Evolutionary conservation across 2,888 invertebrate genomes (phyloP).

Genomic region (Protophormia terraenovae): DNA sequence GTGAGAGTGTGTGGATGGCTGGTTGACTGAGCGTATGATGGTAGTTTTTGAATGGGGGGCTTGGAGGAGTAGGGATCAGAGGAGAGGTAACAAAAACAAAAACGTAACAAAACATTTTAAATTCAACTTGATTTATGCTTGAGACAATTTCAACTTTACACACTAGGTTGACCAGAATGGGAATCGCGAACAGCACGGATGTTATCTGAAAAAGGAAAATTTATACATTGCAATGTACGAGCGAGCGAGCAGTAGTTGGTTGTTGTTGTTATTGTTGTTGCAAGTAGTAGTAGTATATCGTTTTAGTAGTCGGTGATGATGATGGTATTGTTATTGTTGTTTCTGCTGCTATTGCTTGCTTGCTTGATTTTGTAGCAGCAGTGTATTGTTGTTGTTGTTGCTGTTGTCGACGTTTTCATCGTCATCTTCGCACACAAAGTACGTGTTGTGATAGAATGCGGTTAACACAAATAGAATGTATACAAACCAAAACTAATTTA

Average conservation of each 20-base stretch:
- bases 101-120: slow-evolving; percentile 62
- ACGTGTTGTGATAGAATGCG: slow-evolving; percentile 68
- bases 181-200: slow-evolving; percentile 68
- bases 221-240: slow-evolving; percentile 58
- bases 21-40: neutral
- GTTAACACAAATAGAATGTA: slow-evolving; percentile 68
- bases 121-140: slow-evolving; percentile 67
- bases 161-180: slow-evolving; percentile 67
- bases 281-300: slow-evolving; percentile 5
- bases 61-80: neutral
- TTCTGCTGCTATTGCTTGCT: slow-evolving; percentile 25
- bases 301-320: slow-evolving; percentile 4
- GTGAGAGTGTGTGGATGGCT: slow-evolving; percentile 1
- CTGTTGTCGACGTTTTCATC: slow-evolving; percentile 64
- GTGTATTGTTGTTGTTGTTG: slow-evolving; percentile 17
- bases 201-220: slow-evolving; percentile 68
- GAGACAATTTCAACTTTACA: slow-evolving; percentile 67
- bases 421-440: slow-evolving; percentile 68
- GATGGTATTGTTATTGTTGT: slow-evolving; percentile 45
- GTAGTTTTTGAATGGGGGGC: neutral
- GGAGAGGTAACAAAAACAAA: neutral
- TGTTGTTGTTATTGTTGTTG: too few relatives aligned
- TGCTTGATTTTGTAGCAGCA: slow-evolving; percentile 20
- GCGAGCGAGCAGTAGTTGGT: neutral
- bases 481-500: slow-evolving; percentile 69